phyloP scores from a whole-genome alignment of 2,797 vertebrate genomes.

The Thripadectes ignobilis region DNA sequence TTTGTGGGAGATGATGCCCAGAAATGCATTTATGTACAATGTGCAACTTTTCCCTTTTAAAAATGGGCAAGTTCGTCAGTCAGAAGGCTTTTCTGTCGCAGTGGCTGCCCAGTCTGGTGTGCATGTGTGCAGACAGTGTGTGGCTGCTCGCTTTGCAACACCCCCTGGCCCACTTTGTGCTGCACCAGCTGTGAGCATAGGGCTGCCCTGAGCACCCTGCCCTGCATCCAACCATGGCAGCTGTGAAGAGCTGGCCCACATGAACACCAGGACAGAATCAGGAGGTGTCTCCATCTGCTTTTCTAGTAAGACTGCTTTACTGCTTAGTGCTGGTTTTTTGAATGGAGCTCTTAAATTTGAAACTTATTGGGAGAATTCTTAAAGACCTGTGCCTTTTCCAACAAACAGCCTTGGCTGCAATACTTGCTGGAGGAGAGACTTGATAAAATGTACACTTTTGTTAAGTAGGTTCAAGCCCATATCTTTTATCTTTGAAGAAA shows the following conservation, averaged over 20 bases:
- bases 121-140: accelerated
- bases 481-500: background rate
- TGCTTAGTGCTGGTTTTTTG: background rate
- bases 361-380: background rate
- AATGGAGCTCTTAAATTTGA: background rate
- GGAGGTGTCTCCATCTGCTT: background rate
- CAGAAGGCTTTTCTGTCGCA: background rate
- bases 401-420: background rate
- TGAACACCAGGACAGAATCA: background rate
- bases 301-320: background rate
- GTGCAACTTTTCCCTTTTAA: background rate
- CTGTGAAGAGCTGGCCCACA: background rate
- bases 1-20: background rate
- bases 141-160: background rate
- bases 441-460: background rate
- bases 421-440: background rate
- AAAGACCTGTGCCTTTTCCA: background rate
- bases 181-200: accelerated
- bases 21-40: background rate
- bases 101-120: background rate
- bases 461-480: background rate
- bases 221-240: background rate
- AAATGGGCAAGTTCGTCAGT: background rate
- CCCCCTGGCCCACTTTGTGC: background rate
- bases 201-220: background rate